Conservation (phyloP, 2,113 vertebrate species). For the Alethe diademata region DNA sequence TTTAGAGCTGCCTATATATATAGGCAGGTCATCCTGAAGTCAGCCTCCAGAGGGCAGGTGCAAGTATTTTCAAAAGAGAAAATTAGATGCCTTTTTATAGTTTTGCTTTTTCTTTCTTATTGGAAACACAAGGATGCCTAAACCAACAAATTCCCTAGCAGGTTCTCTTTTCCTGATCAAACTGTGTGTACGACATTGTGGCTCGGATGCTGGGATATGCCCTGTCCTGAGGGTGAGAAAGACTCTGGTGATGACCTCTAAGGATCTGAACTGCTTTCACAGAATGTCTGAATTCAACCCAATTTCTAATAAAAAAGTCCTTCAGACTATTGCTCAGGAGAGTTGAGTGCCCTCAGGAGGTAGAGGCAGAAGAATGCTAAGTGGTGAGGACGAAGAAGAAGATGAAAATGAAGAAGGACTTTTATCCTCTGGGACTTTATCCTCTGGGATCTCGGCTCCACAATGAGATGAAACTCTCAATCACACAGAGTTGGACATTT, state of each 20-base stretch:
- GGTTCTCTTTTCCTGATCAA: background rate
- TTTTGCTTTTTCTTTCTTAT: background rate
- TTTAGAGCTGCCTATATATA: background rate
- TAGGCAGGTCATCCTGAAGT: background rate
- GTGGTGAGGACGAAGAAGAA: too few species aligned
- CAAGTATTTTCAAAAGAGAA: background rate
- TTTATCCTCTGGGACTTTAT: background rate
- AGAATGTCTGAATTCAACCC: background rate
- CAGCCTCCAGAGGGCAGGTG: background rate
- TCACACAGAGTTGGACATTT: background rate
- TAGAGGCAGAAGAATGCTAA: background rate
- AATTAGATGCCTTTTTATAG: background rate
- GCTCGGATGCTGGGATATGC: background rate
- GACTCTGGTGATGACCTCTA: background rate
- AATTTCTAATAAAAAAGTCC: background rate
- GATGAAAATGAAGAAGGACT: background rate
- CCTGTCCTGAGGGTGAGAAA: background rate
- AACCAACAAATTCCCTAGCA: background rate
- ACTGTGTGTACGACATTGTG: rapidly evolving
- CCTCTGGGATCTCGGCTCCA: background rate
- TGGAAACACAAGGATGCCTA: background rate
- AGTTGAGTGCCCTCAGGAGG: background rate
- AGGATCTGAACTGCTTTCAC: background rate
- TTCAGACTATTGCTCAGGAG: background rate
- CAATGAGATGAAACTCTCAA: background rate